A percentile compares a stretch with the other conserved stretches of the same genome.
These are phyloP conservation scores for Pachypsylla venusta DNA, from an alignment of 1,140 invertebrate species.

Conservation along the genomic window DNA sequence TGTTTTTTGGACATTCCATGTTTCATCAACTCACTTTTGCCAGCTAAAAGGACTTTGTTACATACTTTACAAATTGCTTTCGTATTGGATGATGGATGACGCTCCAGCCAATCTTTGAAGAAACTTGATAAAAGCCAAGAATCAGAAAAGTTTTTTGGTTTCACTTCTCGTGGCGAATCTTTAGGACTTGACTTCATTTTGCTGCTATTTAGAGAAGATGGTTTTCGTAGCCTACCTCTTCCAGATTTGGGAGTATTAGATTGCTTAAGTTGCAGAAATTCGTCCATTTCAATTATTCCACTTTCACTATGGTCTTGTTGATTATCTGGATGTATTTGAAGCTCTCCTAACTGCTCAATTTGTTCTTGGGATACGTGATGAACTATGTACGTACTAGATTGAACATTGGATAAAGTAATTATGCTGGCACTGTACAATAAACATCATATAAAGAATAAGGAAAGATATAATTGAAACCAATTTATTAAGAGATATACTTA, in stretches of 20 bases:
- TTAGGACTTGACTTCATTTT: neutral
- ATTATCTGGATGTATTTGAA: no score
- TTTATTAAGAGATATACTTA: no score
- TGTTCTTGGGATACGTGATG: constrained; percentile 13
- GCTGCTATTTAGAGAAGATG: neutral
- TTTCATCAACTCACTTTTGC: constrained; percentile 28
- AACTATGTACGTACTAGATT: neutral
- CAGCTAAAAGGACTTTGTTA: constrained; percentile 25
- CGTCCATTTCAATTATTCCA: neutral
- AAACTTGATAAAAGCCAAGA: constrained; percentile 23
- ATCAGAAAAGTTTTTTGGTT: constrained; percentile 8
- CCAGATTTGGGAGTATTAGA: no score
- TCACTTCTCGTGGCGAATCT: constrained; percentile 7
- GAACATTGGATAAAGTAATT: neutral
- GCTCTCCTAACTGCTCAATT: constrained; percentile 11
- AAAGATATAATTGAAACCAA: no score
- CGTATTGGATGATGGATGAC: constrained; percentile 22
- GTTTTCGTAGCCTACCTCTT: neutral
- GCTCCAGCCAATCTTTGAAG: constrained; percentile 25
- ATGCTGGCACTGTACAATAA: neutral
- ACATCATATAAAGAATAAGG: no score
- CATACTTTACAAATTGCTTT: constrained; percentile 25
- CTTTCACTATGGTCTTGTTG: neutral
- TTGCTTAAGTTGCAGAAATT: neutral
- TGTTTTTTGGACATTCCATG: constrained; percentile 27